Conservation (phyloP, 2,797 vertebrate genomes). For the Arvicola amphibius region DNA sequence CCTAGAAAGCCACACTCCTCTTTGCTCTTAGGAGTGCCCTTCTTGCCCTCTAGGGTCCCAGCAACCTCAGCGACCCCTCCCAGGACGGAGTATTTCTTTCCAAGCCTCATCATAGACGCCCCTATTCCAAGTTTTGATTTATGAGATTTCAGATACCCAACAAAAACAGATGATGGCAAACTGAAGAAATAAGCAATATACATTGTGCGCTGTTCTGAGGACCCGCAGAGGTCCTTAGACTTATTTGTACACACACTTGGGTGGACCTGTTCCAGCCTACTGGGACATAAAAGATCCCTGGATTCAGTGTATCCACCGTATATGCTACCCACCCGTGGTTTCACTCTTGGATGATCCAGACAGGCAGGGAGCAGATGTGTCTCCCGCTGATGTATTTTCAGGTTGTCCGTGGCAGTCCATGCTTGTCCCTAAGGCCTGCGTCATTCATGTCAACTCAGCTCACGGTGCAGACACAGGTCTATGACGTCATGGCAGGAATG, state of each 20-base stretch:
- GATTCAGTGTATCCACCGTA: not conserved
- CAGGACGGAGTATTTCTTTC: not conserved
- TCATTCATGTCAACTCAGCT: not conserved
- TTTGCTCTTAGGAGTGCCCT: accelerated
- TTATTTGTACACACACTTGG: not conserved
- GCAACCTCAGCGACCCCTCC: not conserved
- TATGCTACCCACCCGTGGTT: not conserved
- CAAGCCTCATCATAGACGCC: not conserved
- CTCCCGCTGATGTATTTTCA: no score
- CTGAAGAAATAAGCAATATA: not conserved
- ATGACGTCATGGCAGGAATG: not conserved
- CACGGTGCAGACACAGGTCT: no score
- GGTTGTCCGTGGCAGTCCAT: no score
- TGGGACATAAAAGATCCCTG: not conserved
- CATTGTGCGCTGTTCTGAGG: not conserved
- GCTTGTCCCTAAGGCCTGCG: no score
- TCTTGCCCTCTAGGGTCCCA: not conserved
- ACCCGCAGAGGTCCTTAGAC: no score
- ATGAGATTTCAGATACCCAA: not conserved
- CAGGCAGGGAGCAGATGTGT: not conserved
- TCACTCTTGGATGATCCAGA: not conserved
- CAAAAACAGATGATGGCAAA: not conserved
- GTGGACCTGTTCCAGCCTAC: not conserved
- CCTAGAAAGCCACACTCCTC: not conserved
- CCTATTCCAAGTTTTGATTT: not conserved